Conservation (phyloP, 2,797 vertebrate species). For the Oryzias dopingdopingensis region DNA sequence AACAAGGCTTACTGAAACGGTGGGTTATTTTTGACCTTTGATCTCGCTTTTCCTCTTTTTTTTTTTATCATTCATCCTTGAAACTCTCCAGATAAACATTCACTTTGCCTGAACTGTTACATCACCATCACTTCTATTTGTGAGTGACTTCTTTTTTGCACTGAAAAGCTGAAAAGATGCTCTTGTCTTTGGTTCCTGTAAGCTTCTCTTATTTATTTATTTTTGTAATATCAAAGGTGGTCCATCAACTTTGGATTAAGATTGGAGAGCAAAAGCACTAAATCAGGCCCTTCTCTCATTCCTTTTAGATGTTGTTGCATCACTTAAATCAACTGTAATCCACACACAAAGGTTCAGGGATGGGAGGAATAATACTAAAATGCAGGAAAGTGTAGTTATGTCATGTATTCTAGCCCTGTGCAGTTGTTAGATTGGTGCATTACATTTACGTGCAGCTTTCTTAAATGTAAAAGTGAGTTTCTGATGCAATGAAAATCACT, state of each 20-base stretch:
- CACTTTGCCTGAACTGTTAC: conserved; percentile 15
- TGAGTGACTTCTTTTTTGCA: conserved; percentile 7
- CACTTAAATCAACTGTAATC: conserved; percentile 41
- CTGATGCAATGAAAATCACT: neutral
- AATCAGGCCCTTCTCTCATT: conserved; percentile 34
- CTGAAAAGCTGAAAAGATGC: conserved; percentile 21
- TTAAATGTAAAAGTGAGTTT: conserved; percentile 1
- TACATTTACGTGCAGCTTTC: neutral
- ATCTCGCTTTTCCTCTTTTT: neutral
- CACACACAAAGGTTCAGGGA: conserved; percentile 10
- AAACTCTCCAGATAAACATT: conserved; percentile 4
- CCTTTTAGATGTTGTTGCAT: conserved; percentile 35
- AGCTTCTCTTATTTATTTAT: conserved; percentile 18
- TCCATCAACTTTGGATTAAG: conserved; percentile 32
- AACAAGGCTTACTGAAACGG: conserved; percentile 4
- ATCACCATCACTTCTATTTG: conserved; percentile 28
- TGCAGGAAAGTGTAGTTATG: conserved; percentile 18
- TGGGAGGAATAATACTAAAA: conserved; percentile 11
- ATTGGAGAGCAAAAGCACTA: conserved; percentile 17
- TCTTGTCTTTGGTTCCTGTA: conserved; percentile 5
- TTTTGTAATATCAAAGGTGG: conserved; percentile 18
- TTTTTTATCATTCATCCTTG: neutral
- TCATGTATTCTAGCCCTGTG: conserved; percentile 17
- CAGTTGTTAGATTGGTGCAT: conserved; percentile 3
- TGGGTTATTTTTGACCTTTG: conserved; percentile 5